phyloP scores from a whole-genome alignment of 2,888 invertebrate genomes.

The Lysandra bellargus region DNA sequence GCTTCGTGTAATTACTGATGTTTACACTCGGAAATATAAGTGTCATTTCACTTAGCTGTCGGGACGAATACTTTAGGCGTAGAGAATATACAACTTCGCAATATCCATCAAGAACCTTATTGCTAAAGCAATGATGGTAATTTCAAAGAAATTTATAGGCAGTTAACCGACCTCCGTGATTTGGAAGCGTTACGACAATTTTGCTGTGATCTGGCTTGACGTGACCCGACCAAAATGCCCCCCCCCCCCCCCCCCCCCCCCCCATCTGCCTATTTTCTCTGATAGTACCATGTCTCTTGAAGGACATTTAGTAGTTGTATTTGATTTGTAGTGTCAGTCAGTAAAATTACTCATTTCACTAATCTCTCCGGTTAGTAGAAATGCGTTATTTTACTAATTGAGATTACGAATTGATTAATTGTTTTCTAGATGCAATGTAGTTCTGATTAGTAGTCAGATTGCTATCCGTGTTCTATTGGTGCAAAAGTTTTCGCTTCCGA shows the following conservation, averaged over 20 bases:
- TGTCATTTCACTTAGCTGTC: conserved; percentile 23
- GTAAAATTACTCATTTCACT: neutral
- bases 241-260: neutral
- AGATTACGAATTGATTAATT: neutral
- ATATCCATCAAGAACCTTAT: neutral
- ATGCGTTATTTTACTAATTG: neutral
- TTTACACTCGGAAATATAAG: conserved; percentile 70
- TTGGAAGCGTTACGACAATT: neutral
- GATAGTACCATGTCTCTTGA: neutral
- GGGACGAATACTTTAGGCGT: neutral
- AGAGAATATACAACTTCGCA: neutral
- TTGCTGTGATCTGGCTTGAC: neutral
- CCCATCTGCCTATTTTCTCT: neutral
- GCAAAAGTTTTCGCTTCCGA: neutral
- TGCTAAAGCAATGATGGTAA: neutral
- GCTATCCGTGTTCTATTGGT: neutral
- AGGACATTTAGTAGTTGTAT: neutral
- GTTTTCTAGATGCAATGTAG: neutral
- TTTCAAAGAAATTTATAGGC: neutral
- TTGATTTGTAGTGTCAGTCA: neutral
- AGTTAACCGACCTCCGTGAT: neutral
- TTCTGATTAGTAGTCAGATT: conserved; percentile 2
- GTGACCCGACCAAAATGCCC: neutral
- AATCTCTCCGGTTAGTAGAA: neutral
- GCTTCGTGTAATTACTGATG: conserved; percentile 79